Evolutionary conservation across 2,113 vertebrate genomes (phyloP), one percentile per base, ranked within the genome.

Genomic region (Seriola dumerili): DNA sequence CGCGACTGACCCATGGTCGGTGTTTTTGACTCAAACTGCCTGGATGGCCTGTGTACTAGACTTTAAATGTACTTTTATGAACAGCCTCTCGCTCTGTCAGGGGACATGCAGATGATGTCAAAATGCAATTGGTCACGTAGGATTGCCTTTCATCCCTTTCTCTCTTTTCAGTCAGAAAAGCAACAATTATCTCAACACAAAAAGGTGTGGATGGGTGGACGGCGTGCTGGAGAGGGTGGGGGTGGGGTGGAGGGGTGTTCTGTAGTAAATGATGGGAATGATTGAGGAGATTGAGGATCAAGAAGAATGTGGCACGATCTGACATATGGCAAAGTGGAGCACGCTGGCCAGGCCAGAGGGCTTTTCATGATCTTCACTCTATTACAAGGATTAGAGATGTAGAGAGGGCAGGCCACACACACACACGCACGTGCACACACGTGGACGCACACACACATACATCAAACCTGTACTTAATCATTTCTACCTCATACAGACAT

Each of bases 311-410:
- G 32, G 52, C 29, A 11, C 62, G 54, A 97, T 96, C 95, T 96
- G 96, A 97, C 97, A 97, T 97, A 97, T 97, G 97, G 96, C 95
- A 95, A 95, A 96, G 97, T 96, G 96, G 94, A 83, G 79, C 61
- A 32, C 67, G 34, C 64, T 36, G 32, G 59, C 50, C 25, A 32
- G 93, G 95, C 94, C 14, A 17, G 76, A 85, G 71, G 72, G 58
- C 42, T 61, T 95, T 97, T 97, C 97, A 98, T 95, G 96, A 95
- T 95, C 95, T 95, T 94, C 94, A 96, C 96, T 96, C 96, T 96
- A 96, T 97, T 97, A 96, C 95, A 94, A 95, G 97, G 97, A 98
- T 99, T 99, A 98, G 96, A 96, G 95, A 96, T 96, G 96, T 97
- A 76, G 92, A 95, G 94, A 95, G 94, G 73, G 19, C 14, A 40